phyloP scores from a whole-genome alignment of 2,113 vertebrate species.

The Brienomyrus brachyistius region DNA sequence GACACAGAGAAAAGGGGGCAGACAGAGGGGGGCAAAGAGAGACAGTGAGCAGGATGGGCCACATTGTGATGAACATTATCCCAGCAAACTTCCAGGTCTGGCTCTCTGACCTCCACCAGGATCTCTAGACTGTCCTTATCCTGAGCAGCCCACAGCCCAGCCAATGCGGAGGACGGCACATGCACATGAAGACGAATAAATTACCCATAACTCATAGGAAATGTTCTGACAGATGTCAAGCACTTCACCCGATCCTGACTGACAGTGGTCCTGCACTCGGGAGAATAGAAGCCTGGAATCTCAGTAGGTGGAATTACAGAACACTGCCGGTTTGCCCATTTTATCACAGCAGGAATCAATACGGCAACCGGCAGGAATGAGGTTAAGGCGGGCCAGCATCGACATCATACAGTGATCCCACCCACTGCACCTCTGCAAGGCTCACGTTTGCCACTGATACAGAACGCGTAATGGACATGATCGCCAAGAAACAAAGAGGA shows the following conservation, averaged over 20 bases:
- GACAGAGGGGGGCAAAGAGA: conserved; percentile 7
- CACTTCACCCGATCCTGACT: background rate
- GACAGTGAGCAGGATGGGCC: background rate
- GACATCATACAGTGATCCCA: background rate
- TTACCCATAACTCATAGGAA: background rate
- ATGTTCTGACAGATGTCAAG: background rate
- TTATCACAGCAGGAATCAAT: background rate
- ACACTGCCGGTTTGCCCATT: background rate
- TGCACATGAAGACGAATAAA: background rate
- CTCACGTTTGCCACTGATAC: background rate
- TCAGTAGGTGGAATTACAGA: background rate
- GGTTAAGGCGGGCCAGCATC: background rate
- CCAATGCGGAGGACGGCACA: background rate
- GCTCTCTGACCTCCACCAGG: background rate
- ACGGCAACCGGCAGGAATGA: background rate
- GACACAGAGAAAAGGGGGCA: background rate
- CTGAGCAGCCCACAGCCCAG: background rate
- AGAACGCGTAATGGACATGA: background rate
- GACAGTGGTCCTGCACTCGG: background rate
- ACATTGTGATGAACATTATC: background rate
- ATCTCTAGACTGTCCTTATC: background rate
- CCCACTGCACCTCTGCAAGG: background rate
- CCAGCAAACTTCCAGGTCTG: background rate
- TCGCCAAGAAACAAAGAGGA: background rate
- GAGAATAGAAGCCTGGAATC: background rate